Evolutionary conservation across 2,113 vertebrate genomes (phyloP).

Genomic region (Capricornis sumatraensis): DNA sequence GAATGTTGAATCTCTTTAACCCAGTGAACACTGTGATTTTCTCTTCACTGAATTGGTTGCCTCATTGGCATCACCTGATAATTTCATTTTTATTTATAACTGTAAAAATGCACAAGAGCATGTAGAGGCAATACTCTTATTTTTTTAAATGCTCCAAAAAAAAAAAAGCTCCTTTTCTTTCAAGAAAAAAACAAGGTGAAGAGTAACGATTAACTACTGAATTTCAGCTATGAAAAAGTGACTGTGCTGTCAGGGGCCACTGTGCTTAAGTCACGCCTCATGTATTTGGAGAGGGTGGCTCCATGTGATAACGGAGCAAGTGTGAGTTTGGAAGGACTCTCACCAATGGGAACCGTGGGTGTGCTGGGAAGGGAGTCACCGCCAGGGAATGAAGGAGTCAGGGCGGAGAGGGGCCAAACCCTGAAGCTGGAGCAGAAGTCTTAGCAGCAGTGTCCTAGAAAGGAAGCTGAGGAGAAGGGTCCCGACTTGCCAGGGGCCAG

Average conservation of each 20-base stretch:
- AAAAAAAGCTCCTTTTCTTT: background rate
- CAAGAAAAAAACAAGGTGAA: background rate
- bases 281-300: background rate
- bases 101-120: background rate
- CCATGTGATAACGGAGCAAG: background rate
- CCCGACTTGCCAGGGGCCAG: background rate
- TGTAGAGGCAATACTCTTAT: background rate
- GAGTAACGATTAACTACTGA: background rate
- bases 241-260: background rate
- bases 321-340: background rate
- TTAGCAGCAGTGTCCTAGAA: background rate
- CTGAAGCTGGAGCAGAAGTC: background rate
- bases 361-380: background rate
- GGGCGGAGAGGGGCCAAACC: too few relatives aligned
- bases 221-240: background rate
- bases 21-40: background rate
- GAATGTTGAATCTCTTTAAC: background rate
- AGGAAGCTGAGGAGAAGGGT: background rate
- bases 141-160: background rate
- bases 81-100: slow-evolving; percentile 21
- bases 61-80: background rate
- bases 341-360: background rate
- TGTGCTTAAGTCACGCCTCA: background rate
- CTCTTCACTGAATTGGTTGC: background rate
- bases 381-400: too few relatives aligned